Conservation (phyloP, 2,888 invertebrate species). For the Gnatocerus cornutus region DNA sequence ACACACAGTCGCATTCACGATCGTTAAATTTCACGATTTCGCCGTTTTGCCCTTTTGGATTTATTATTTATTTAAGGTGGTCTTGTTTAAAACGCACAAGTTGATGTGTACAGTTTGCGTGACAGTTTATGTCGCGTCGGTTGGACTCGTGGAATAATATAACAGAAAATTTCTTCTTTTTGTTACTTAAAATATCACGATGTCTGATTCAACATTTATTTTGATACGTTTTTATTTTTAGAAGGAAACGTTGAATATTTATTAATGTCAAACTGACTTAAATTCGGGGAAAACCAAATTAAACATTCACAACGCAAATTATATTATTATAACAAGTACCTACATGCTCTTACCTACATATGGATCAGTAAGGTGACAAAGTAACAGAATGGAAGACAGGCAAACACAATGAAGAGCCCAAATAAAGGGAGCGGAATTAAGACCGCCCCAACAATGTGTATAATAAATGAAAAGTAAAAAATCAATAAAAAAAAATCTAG, state of each 20-base stretch:
- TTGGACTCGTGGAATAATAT: slow-evolving; percentile 19
- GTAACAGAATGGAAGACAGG: too few species aligned
- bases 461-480: too few species aligned
- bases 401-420: too few species aligned
- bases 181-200: slow-evolving; percentile 12
- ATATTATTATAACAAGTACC: too few species aligned
- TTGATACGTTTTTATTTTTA: background rate
- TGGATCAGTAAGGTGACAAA: too few species aligned
- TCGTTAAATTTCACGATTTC: slow-evolving; percentile 19
- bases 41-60: slow-evolving; percentile 32
- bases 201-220: slow-evolving; percentile 3
- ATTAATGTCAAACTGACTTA: background rate
- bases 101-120: slow-evolving; percentile 35
- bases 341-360: too few species aligned
- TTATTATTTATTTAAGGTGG: slow-evolving; percentile 38
- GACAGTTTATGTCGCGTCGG: slow-evolving; percentile 24
- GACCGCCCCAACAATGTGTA: too few species aligned
- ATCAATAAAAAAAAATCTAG: too few species aligned
- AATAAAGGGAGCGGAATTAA: too few species aligned
- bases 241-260: too few species aligned
- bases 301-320: too few species aligned
- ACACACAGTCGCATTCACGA: background rate
- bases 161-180: slow-evolving; percentile 16
- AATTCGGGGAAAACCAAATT: too few species aligned
- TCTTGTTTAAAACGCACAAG: slow-evolving; percentile 15